Evolutionary conservation across 1,140 invertebrate genomes (phyloP).

Genomic region (Aplysia californica): DNA sequence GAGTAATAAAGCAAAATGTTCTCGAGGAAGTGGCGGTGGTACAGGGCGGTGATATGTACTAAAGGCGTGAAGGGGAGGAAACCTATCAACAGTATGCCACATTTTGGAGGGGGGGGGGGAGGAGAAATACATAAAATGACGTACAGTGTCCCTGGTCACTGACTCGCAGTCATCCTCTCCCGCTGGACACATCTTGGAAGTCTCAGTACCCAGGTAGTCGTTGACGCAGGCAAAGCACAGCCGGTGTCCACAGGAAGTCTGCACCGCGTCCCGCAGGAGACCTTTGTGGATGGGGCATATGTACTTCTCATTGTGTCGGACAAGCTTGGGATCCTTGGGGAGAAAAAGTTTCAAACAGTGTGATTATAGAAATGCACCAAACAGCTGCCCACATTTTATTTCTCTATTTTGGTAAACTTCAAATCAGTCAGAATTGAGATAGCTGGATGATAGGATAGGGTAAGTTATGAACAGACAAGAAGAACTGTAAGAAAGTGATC

Average conservation of each 20-base stretch:
- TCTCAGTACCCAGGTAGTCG: slow-evolving; percentile 10
- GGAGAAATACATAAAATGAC: not conserved
- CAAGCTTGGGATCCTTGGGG: slow-evolving; percentile 32
- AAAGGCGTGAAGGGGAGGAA: not conserved
- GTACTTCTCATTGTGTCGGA: slow-evolving; percentile 25
- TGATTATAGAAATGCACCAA: no score
- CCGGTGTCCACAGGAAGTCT: slow-evolving; percentile 39
- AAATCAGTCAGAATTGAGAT: no score
- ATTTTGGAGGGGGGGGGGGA: no score
- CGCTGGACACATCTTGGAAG: slow-evolving; percentile 24
- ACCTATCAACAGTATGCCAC: no score
- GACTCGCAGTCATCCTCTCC: slow-evolving; percentile 33
- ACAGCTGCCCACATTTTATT: no score
- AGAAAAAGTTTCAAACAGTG: no score
- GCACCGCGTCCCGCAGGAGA: slow-evolving; percentile 33
- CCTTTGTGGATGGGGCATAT: slow-evolving; percentile 26
- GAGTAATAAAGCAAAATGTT: not conserved
- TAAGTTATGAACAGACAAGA: no score
- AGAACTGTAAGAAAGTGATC: no score
- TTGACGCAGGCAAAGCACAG: slow-evolving; percentile 32
- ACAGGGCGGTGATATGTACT: not conserved
- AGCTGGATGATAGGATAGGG: no score
- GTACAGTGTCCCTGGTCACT: slow-evolving; percentile 27
- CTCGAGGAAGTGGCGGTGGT: not conserved
- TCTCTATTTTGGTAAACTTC: no score